Evolutionary conservation across 2,113 vertebrate species (phyloP), one percentile per base, ranked within the genome.

Genomic region (Larimichthys crocea): DNA sequence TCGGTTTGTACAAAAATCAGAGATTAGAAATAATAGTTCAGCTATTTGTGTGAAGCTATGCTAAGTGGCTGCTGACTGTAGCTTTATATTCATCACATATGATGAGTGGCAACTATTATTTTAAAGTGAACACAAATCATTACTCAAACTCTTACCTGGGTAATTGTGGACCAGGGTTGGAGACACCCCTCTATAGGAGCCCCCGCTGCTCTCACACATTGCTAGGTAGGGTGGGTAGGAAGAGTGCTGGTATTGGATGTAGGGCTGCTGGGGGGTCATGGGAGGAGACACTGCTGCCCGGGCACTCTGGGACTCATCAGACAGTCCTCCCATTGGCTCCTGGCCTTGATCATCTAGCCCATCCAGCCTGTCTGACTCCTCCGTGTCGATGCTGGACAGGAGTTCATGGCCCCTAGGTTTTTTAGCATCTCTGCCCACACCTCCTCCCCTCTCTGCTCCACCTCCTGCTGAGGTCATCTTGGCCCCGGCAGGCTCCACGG

Each of bases 81-180:
- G 20, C 10, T 40, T 40, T 7, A 40, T 40, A 40, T 40, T 40
- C 35, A 8, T 40, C 35, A 40, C 35, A 40, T 40, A 40, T 40
- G 35, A 40, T 40, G 6, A 35, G 31, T 35, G 35, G 35, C 22
- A 53, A 46, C 0, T 7, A 22, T 5, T 26, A n/a, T 9, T 48
- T 14, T 26, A 20, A 57, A 48, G 16, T 44, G 22, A 55, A 14
- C 50, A 20, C 22, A 63, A n/a, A 26, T 10, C 14, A n/a, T 15
- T 1, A 3, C 2, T 26, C 5, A 2, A 67, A 61, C 22, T 79
- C 95, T 84, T 95, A 99, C 98, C 98, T 93, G 98, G 97, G 91
- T 98, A 99, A 63, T 96, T 96, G 94, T 99, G 98, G 95, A 99
- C 96, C 86, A 99, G 92, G 68, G 98, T 97, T 0, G 98, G 98